Conservation (phyloP, 2,888 invertebrate species). For the Anodontia alba region DNA sequence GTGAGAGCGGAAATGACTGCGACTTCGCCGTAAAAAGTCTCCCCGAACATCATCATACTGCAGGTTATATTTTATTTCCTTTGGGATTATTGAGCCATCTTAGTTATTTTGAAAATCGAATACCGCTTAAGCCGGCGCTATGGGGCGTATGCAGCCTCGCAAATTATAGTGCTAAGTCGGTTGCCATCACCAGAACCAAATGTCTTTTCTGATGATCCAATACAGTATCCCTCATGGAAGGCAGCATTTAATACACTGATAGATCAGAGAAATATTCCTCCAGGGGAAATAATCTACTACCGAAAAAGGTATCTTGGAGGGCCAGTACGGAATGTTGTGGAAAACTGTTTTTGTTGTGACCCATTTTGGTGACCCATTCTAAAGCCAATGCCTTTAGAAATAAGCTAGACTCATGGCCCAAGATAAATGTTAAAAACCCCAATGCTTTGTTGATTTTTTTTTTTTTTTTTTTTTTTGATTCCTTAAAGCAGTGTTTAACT, state of each 20-base stretch:
- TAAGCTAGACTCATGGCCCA: slow-evolving; percentile 50
- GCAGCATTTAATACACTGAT: slow-evolving; percentile 39
- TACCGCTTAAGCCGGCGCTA: too few relatives aligned
- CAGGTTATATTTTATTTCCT: too few relatives aligned
- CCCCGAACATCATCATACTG: too few relatives aligned
- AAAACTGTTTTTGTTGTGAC: slow-evolving; percentile 50
- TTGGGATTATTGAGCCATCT: too few relatives aligned
- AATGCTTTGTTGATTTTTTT: slow-evolving; percentile 48
- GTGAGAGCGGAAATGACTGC: neutral
- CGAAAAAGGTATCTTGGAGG: slow-evolving; percentile 48
- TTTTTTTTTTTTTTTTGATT: too few relatives aligned
- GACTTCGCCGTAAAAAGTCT: too few relatives aligned
- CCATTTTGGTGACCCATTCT: slow-evolving; percentile 54
- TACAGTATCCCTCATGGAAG: slow-evolving; percentile 47
- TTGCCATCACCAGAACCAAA: slow-evolving; percentile 47
- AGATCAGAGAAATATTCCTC: slow-evolving; percentile 31
- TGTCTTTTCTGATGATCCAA: slow-evolving; percentile 53
- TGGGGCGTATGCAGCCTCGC: too few relatives aligned
- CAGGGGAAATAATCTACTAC: slow-evolving; percentile 44
- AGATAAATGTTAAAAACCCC: slow-evolving; percentile 32
- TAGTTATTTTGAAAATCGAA: too few relatives aligned
- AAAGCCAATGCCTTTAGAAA: slow-evolving; percentile 47
- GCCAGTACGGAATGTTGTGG: slow-evolving; percentile 39
- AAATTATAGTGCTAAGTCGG: too few relatives aligned
- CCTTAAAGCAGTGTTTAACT: slow-evolving; percentile 41